Percentiles rank a stretch among this genome's conserved stretches.
These are phyloP conservation scores for Pterostichus niger DNA, from an alignment of 2,888 invertebrate species.

Conservation along the genomic window DNA sequence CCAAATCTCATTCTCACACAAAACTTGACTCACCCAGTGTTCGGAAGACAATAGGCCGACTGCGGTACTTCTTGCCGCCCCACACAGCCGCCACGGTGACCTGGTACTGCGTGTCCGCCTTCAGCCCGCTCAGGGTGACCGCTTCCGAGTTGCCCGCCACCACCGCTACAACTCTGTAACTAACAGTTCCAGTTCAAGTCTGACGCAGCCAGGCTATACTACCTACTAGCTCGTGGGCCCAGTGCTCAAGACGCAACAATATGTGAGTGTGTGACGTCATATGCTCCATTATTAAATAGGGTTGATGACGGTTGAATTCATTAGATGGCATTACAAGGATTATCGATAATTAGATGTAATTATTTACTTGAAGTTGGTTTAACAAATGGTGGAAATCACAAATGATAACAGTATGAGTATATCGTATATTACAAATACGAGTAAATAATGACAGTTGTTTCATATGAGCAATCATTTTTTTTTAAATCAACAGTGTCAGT, in stretches of 20 bases:
- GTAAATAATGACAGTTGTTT: too few relatives aligned
- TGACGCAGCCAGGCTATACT: constrained; percentile 47
- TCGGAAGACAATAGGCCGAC: constrained; percentile 93
- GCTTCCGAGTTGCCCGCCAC: constrained; percentile 94
- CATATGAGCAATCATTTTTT: too few relatives aligned
- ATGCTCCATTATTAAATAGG: too few relatives aligned
- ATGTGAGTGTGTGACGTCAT: not conserved
- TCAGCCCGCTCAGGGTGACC: constrained; percentile 88
- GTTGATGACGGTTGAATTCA: too few relatives aligned
- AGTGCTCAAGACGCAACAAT: constrained; percentile 2
- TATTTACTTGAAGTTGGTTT: too few relatives aligned
- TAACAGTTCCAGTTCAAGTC: constrained; percentile 78
- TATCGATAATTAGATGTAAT: too few relatives aligned
- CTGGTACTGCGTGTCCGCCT: constrained; percentile 93
- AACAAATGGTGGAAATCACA: too few relatives aligned
- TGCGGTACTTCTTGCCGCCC: constrained; percentile 90
- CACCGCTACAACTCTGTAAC: constrained; percentile 96
- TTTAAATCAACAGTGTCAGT: too few relatives aligned
- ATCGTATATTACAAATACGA: too few relatives aligned
- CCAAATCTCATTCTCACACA: not conserved
- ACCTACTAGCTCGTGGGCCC: not conserved
- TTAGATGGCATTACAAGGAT: too few relatives aligned
- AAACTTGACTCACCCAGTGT: constrained; percentile 84
- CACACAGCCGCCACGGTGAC: constrained; percentile 91
- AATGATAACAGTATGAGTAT: too few relatives aligned